Conservation (phyloP, 2,888 invertebrate genomes). For the Chloromyia formosa region DNA sequence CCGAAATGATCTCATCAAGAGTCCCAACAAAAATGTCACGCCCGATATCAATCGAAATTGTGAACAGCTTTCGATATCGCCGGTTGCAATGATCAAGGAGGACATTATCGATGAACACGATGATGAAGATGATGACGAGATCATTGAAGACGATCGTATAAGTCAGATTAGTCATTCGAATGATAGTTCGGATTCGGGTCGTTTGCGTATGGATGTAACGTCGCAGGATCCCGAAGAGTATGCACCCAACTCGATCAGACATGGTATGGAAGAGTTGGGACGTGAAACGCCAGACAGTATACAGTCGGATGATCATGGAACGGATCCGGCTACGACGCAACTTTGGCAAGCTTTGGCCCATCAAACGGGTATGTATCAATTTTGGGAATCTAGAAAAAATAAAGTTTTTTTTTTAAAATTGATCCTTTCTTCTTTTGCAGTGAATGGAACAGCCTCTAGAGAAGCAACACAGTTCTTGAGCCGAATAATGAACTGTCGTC, state of each 20-base stretch:
- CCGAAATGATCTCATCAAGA: conserved; percentile 40
- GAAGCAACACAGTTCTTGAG: conserved; percentile 80
- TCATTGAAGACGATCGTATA: conserved; percentile 42
- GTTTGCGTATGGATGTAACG: conserved; percentile 75
- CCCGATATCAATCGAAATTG: conserved; percentile 45
- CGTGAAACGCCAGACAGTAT: conserved; percentile 59
- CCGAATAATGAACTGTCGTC: conserved; percentile 79
- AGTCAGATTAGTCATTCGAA: conserved; percentile 62
- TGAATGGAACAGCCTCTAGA: conserved; percentile 66
- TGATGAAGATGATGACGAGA: conserved; percentile 28
- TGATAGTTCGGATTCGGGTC: conserved; percentile 74
- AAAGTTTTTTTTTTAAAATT: not conserved
- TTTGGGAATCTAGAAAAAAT: conserved; percentile 9
- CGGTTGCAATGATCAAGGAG: conserved; percentile 22
- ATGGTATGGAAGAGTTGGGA: conserved; percentile 47
- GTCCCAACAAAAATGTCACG: conserved; percentile 48
- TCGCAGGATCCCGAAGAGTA: conserved; percentile 59
- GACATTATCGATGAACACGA: conserved; percentile 6
- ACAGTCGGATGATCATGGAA: conserved; percentile 61
- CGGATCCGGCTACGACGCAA: conserved; percentile 64
- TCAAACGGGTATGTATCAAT: conserved; percentile 60
- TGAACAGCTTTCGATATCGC: conserved; percentile 23
- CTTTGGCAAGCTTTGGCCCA: conserved; percentile 64
- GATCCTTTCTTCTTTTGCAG: conserved; percentile 56
- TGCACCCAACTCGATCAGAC: not conserved